Conservation (phyloP, 2,113 vertebrate genomes). For the Struthio camelus region DNA sequence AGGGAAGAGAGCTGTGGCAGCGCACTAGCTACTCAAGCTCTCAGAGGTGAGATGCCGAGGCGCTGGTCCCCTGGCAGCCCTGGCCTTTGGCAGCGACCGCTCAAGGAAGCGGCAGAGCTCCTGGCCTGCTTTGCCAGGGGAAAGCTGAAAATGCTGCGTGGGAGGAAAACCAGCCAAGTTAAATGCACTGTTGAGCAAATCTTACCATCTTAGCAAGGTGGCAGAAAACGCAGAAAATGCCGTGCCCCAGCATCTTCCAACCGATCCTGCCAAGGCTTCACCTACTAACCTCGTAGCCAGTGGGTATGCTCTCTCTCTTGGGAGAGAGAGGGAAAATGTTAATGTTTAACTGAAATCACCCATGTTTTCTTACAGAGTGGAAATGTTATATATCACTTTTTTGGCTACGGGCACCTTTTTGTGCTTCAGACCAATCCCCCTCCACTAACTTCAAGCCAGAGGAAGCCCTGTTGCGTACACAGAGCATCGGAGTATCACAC, state of each 20-base stretch:
- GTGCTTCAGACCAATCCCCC: background rate
- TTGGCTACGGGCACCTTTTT: background rate
- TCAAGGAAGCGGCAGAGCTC: background rate
- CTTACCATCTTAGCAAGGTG: background rate
- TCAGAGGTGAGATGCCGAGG: background rate
- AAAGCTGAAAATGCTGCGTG: background rate
- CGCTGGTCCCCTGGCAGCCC: fast-evolving
- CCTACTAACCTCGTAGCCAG: background rate
- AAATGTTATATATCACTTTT: background rate
- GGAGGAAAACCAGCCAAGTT: background rate
- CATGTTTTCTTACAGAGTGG: background rate
- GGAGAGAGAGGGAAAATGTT: background rate
- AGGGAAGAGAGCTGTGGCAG: conserved; percentile 11
- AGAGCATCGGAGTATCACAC: background rate
- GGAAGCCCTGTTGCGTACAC: background rate
- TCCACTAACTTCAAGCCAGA: background rate
- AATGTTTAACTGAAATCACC: background rate
- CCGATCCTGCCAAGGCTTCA: background rate
- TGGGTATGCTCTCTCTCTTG: background rate
- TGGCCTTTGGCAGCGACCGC: background rate
- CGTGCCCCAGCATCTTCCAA: background rate
- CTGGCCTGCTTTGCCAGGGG: fast-evolving
- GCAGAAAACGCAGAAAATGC: background rate
- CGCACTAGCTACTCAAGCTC: background rate
- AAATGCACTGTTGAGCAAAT: background rate